Evolutionary conservation across 1,140 invertebrate species (phyloP).

Genomic region (Drosophila hydei): DNA sequence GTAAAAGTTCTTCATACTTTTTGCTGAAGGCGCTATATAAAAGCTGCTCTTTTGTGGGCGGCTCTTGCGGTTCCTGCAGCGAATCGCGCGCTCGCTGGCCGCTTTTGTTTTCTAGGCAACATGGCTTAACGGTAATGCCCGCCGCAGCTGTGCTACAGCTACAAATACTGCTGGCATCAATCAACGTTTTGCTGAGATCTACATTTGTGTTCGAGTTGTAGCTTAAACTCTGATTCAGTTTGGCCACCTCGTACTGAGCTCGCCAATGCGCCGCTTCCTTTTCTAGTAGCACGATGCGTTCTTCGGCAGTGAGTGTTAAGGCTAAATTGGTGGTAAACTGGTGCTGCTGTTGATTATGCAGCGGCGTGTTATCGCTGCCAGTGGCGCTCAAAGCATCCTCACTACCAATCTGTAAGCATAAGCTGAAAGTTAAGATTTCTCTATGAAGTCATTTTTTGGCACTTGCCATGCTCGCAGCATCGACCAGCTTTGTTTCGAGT

Average conservation of each 20-base stretch:
- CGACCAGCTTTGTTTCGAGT: slow-evolving; percentile 80
- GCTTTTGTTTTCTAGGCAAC: slow-evolving; percentile 44
- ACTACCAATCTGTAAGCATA: slow-evolving; percentile 85
- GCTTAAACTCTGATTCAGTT: slow-evolving; percentile 84
- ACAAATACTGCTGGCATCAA: slow-evolving; percentile 45
- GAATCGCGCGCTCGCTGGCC: slow-evolving; percentile 57
- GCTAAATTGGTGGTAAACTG: slow-evolving; percentile 30
- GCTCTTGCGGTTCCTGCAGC: slow-evolving; percentile 54
- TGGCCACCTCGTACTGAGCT: slow-evolving; percentile 86
- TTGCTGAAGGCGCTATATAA: slow-evolving; percentile 75
- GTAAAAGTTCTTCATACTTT: slow-evolving; percentile 77
- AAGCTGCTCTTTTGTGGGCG: slow-evolving; percentile 71
- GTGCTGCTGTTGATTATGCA: slow-evolving; percentile 58
- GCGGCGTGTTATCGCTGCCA: slow-evolving; percentile 78
- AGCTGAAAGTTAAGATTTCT: background rate
- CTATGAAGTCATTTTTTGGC: no score
- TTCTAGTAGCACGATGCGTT: slow-evolving; percentile 83
- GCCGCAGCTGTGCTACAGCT: slow-evolving; percentile 77
- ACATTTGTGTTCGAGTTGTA: slow-evolving; percentile 48
- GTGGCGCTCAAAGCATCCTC: slow-evolving; percentile 86
- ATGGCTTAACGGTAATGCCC: slow-evolving; percentile 61
- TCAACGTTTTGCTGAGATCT: slow-evolving; percentile 49
- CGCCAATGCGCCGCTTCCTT: slow-evolving; percentile 87
- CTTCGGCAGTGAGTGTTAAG: slow-evolving; percentile 54
- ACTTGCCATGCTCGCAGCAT: slow-evolving; percentile 80